Percentiles rank a stretch among this genome's conserved stretches.
These are phyloP conservation scores for Antheraea assamensis DNA, from an alignment of 2,888 invertebrate genomes.

Conservation along the genomic window DNA sequence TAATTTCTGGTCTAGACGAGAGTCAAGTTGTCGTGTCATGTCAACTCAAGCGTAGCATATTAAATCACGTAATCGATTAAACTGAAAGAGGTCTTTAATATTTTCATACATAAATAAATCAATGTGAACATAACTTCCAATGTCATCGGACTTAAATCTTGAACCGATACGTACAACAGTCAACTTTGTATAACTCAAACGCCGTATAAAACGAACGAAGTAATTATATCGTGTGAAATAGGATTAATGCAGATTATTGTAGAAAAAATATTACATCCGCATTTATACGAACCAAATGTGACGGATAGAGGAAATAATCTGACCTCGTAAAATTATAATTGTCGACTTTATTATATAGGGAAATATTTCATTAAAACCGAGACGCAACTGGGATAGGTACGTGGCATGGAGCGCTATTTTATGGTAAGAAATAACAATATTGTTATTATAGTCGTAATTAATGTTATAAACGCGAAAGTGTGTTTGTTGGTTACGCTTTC, in stretches of 20 bases:
- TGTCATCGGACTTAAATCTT: not conserved
- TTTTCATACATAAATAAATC: too few relatives aligned
- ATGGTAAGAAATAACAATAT: not conserved
- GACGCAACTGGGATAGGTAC: not conserved
- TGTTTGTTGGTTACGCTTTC: too few relatives aligned
- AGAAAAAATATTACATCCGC: not conserved
- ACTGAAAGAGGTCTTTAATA: too few relatives aligned
- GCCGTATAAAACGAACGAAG: not conserved
- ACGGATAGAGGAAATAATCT: not conserved
- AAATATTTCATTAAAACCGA: not conserved
- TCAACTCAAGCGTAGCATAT: too few relatives aligned
- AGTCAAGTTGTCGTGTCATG: too few relatives aligned
- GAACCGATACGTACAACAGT: not conserved
- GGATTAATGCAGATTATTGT: not conserved
- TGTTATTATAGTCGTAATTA: not conserved
- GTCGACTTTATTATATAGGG: slow-evolving; percentile 8
- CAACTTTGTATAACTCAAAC: not conserved
- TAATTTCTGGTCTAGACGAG: too few relatives aligned
- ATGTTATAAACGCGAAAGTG: not conserved
- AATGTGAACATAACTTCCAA: not conserved
- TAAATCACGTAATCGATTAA: too few relatives aligned
- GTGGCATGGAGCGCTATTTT: not conserved
- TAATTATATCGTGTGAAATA: not conserved
- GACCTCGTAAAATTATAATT: slow-evolving; percentile 1
- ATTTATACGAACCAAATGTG: not conserved